phyloP scores from a whole-genome alignment of 2,888 invertebrate genomes.

The Apodemia mormo region DNA sequence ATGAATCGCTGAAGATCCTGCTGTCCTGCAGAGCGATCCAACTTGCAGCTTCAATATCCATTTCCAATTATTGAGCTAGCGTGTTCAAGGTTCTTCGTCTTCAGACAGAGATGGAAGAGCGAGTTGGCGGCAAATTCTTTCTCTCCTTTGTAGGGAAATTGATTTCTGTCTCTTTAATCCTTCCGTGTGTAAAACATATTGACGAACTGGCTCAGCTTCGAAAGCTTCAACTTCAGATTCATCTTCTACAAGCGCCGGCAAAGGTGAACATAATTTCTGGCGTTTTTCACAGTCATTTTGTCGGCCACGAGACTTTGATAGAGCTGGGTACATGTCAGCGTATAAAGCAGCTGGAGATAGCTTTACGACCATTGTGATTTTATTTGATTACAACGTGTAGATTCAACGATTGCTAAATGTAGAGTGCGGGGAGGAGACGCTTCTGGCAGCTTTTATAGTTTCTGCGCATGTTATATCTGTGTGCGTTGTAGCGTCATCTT shows the following conservation, averaged over 20 bases:
- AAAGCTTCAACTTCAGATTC: conserved; percentile 44
- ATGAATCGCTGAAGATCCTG: conserved; percentile 15
- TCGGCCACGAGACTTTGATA: conserved; percentile 42
- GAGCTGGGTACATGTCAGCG: conserved; percentile 45
- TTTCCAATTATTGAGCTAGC: conserved; percentile 46
- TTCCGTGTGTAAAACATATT: conserved; percentile 59
- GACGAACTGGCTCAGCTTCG: conserved; percentile 44
- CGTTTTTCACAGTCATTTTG: conserved; percentile 43
- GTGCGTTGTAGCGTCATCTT: conserved; percentile 35
- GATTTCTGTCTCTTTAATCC: conserved; percentile 70
- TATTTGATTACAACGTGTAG: conserved; percentile 35
- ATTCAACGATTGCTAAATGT: conserved; percentile 38
- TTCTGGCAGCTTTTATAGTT: conserved; percentile 41
- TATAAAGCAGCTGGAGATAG: conserved; percentile 44
- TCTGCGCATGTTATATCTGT: conserved; percentile 33
- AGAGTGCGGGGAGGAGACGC: conserved; percentile 41
- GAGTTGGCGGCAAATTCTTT: conserved; percentile 63
- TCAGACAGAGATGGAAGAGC: conserved; percentile 73
- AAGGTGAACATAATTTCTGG: conserved; percentile 38
- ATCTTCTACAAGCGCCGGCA: conserved; percentile 46
- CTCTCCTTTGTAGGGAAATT: conserved; percentile 64
- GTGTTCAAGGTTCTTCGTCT: conserved; percentile 74
- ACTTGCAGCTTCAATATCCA: conserved; percentile 58
- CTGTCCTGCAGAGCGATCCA: conserved; percentile 22
- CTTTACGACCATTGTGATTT: conserved; percentile 46